Conservation (phyloP, 2,797 vertebrate genomes). For the Bufotes viridis region DNA sequence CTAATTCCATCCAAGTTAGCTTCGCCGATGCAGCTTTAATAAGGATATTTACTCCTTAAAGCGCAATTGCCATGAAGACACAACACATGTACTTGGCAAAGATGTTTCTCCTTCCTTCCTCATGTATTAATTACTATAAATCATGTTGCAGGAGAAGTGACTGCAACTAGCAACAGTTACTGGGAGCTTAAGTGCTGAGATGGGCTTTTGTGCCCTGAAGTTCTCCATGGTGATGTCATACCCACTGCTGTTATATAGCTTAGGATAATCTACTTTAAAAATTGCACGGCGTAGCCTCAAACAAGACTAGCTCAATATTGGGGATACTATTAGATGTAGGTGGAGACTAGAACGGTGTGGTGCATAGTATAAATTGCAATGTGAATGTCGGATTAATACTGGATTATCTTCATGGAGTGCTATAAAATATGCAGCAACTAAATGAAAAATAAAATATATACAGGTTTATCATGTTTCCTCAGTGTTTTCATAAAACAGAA, state of each 20-base stretch:
- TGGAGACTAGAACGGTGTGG: not conserved
- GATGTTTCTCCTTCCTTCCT: conserved; percentile 9
- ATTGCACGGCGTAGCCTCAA: not conserved
- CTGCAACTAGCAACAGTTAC: conserved; percentile 39
- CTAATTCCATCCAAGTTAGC: conserved; percentile 1
- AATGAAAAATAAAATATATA: conserved; percentile 13
- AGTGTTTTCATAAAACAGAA: conserved; percentile 6
- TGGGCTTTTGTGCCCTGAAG: conserved; percentile 33
- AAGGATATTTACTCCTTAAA: not conserved
- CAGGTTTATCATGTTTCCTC: not conserved
- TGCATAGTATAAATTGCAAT: not conserved
- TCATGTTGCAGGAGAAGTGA: conserved; percentile 39
- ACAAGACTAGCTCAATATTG: not conserved
- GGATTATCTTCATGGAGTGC: conserved; percentile 6
- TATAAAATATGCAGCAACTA: not conserved
- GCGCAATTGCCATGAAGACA: not conserved
- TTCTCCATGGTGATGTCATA: conserved; percentile 32
- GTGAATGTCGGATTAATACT: not conserved
- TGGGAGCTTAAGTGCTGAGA: conserved; percentile 47
- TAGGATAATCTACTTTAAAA: conserved; percentile 34
- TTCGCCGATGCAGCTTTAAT: not conserved
- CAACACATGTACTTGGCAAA: not conserved
- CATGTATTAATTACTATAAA: conserved; percentile 39
- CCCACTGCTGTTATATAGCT: conserved; percentile 11
- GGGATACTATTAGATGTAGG: not conserved